Evolutionary conservation across 92 coral and sea anemone genomes (phyloP).

Genomic region (Paragorgia papillata): DNA sequence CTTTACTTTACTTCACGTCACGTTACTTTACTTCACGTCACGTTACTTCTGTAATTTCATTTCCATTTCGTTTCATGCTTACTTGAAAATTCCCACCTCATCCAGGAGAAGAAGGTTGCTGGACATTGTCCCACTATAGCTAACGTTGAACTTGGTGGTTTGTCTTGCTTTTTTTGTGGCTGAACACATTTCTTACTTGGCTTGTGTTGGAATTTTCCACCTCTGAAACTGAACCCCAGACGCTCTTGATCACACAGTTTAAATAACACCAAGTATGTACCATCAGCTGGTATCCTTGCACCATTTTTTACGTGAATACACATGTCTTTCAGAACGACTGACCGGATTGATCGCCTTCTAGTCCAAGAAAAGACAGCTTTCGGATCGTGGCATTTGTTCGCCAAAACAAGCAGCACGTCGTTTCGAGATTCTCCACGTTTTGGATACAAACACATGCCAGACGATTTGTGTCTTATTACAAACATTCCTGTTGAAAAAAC

Average conservation of each 20-base stretch:
- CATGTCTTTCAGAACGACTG: slow-evolving; percentile 1
- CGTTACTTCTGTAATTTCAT: no score
- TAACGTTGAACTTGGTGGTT: not conserved
- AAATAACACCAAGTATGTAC: slow-evolving; percentile 12
- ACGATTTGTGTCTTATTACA: slow-evolving; percentile 22
- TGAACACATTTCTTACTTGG: not conserved
- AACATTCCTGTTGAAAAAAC: slow-evolving; percentile 8
- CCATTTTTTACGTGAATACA: slow-evolving; percentile 9
- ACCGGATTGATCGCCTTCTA: not conserved
- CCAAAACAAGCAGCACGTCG: not conserved
- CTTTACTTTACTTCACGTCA: not conserved
- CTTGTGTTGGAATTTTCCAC: not conserved
- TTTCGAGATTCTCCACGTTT: not conserved
- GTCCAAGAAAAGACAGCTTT: slow-evolving; percentile 16
- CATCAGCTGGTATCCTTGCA: not conserved
- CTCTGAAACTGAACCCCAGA: not conserved
- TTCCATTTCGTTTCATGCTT: no score
- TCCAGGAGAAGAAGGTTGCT: not conserved
- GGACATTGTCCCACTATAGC: not conserved
- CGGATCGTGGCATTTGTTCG: slow-evolving; percentile 5
- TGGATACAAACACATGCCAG: slow-evolving; percentile 28
- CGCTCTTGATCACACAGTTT: not conserved
- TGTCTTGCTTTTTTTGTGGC: not conserved
- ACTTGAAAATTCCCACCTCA: not conserved
- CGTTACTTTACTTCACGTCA: slow-evolving; percentile 4